These are phyloP conservation scores for Lycaon pictus DNA, from an alignment of 2,113 vertebrate genomes.

Conservation along the genomic window DNA sequence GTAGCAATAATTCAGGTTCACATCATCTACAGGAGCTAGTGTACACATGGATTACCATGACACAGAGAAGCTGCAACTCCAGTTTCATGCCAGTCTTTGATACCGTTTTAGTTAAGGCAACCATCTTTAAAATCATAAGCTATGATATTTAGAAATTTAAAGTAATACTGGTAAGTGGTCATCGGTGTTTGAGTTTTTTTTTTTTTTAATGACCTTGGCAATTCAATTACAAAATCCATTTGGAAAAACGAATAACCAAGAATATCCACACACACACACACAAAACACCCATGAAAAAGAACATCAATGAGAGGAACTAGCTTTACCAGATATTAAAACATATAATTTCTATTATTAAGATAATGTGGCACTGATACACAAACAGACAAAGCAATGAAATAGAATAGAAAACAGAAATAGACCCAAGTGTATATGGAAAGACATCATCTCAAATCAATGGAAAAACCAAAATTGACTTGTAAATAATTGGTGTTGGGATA, in stretches of 20 bases:
- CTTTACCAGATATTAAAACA: background rate
- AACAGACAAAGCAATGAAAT: background rate
- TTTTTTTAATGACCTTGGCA: background rate
- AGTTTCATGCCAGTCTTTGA: background rate
- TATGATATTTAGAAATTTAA: background rate
- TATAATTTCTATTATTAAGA: background rate
- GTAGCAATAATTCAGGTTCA: background rate
- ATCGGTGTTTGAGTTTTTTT: background rate
- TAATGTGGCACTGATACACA: background rate
- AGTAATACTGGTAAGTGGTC: background rate
- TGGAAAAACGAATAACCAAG: background rate
- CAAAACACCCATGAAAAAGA: background rate
- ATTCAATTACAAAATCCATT: background rate
- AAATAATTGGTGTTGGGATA: slow-evolving; percentile 3
- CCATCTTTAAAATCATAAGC: background rate
- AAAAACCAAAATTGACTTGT: background rate
- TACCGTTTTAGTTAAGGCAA: background rate
- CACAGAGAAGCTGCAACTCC: background rate
- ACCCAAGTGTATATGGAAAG: background rate
- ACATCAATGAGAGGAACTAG: background rate
- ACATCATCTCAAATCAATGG: background rate
- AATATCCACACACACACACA: background rate
- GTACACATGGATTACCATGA: background rate
- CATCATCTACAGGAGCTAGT: background rate
- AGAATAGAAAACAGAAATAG: background rate